phyloP scores from a whole-genome alignment of 2,797 vertebrate species.

The Stomatorhinus walkeri region DNA sequence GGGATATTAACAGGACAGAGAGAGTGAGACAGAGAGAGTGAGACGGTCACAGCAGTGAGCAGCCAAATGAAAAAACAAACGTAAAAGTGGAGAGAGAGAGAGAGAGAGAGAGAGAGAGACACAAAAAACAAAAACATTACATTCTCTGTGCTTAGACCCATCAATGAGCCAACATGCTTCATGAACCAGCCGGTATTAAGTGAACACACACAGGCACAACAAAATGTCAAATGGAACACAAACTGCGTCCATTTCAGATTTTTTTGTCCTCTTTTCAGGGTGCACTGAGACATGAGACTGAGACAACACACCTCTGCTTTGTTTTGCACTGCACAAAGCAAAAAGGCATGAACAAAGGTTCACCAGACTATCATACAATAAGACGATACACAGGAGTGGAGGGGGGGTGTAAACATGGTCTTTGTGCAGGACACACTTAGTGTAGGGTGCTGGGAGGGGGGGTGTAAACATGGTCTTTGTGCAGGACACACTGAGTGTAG shows the following conservation, averaged over 20 bases:
- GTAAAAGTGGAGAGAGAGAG: constrained; percentile 42
- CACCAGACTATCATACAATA: constrained; percentile 26
- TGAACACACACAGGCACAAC: constrained; percentile 43
- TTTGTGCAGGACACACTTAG: constrained; percentile 12
- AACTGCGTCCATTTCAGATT: constrained; percentile 47
- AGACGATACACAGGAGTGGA: constrained; percentile 35
- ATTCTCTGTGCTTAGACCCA: constrained; percentile 60
- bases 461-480: constrained; percentile 11
- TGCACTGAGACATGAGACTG: constrained; percentile 30
- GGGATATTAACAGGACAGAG: constrained; percentile 31
- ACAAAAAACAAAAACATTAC: constrained; percentile 68
- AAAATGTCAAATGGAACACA: constrained; percentile 51
- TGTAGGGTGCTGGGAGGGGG: constrained; percentile 19
- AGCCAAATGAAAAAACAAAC: constrained; percentile 48
- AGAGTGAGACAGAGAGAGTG: constrained; percentile 22
- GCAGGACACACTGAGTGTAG: constrained; percentile 10
- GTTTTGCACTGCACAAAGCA: constrained; percentile 28
- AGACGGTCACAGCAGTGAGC: constrained; percentile 56
- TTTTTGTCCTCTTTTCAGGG: constrained; percentile 41
- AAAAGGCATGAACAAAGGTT: constrained; percentile 1
- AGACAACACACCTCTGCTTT: constrained; percentile 14
- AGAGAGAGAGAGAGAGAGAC: constrained; percentile 53
- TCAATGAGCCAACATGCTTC: constrained; percentile 69
- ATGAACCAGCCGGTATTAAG: constrained; percentile 49
- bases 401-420: constrained; percentile 9